Evolutionary conservation across 92 coral and sea anemone genomes (phyloP), one percentile per base, ranked within the genome.

Genomic region (Palythoa caribaeorum): DNA sequence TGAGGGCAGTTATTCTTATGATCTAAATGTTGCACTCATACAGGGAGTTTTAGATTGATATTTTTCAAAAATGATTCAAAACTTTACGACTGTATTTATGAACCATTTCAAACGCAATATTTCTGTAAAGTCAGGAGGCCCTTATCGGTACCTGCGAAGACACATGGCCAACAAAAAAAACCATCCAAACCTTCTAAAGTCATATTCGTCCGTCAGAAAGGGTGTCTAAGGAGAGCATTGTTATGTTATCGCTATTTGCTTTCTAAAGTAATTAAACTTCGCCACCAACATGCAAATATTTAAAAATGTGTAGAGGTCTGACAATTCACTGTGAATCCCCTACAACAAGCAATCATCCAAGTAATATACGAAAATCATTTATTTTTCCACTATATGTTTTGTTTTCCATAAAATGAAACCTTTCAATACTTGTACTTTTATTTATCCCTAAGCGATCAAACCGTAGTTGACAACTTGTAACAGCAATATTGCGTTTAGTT

Each of bases 261-360:
- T 79, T 79, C 84, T 60, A 2, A 62, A 60, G 73, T 71, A 66
- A 81, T 81, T 81, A 66, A 81, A 66, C 75, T 48, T 69, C 47
- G 57, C 57, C 38, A 10, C 40, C 71, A 81, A 63, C 17, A 69
- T 68, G 47, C 57, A 81, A 81, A 81, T 81, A 81, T 81, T 65
- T 44, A n/a, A 63, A 59, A 51, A 71, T 70, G 76, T 54, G 75
- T 38, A 13, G 35, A 71, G 19, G 21, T 19, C 17, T 47, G 47
- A 81, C 75, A 38, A 44, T 20, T 38, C 21, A 7, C 74, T 19
- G 47, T 13, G 35, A 81, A 68, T 40, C 75, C 60, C 39, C 38
- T 28, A 9, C 19, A 47, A 62, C 19, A 20, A 65, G 86, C 40
- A 66, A 53, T 68, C 12, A 81, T 47, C 55, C 21, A 71, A 57